Conservation (phyloP, 1,140 invertebrate species). For the Protaetia brevitarsis region DNA sequence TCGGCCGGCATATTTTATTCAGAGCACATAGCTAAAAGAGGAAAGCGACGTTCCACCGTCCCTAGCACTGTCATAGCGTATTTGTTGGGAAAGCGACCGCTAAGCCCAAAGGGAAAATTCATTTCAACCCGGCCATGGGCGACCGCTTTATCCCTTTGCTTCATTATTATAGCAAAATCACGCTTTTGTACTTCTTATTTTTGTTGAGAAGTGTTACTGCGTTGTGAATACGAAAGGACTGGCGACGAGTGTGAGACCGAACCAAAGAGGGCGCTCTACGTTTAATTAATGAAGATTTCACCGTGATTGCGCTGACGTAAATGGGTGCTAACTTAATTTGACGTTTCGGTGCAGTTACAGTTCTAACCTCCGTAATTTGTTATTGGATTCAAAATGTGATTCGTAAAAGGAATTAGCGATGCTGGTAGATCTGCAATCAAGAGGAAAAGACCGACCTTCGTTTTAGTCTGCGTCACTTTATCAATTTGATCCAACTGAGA, state of each 20-base stretch:
- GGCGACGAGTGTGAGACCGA: not conserved
- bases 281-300: too few species aligned
- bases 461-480: too few species aligned
- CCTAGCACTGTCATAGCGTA: not conserved
- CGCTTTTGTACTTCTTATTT: not conserved
- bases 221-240: not conserved
- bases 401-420: too few species aligned
- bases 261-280: not conserved
- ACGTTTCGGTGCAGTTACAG: too few species aligned
- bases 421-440: too few species aligned
- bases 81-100: constrained; percentile 10
- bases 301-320: not conserved
- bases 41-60: not conserved
- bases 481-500: too few species aligned
- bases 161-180: constrained; percentile 1
- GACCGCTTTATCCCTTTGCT: not conserved
- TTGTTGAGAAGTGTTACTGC: not conserved
- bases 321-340: too few species aligned
- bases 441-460: too few species aligned
- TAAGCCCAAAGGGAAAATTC: constrained; percentile 16
- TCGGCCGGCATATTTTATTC: constrained; percentile 12
- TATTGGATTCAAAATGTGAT: too few species aligned
- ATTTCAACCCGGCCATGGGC: not conserved
- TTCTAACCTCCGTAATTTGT: too few species aligned
- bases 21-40: constrained; percentile 5